phyloP scores from a whole-genome alignment of 2,113 vertebrate genomes.

The Mirounga angustirostris region DNA sequence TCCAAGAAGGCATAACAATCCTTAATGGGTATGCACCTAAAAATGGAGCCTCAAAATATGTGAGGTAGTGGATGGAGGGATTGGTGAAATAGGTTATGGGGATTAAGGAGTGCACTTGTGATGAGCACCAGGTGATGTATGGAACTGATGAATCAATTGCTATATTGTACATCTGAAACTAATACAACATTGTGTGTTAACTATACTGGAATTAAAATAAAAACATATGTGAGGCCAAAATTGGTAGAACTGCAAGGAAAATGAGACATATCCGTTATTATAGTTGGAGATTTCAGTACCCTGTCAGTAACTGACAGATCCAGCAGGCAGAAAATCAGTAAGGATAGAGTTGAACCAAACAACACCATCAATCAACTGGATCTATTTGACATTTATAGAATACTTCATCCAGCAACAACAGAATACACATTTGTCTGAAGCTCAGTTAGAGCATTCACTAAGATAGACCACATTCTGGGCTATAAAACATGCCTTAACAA shows the following conservation, averaged over 20 bases:
- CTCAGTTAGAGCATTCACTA: background rate
- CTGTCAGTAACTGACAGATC: background rate
- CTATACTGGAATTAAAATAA: background rate
- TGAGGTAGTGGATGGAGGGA: background rate
- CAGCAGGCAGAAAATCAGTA: background rate
- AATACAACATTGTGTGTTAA: background rate
- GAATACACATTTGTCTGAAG: background rate
- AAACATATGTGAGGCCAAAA: background rate
- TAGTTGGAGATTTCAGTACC: background rate
- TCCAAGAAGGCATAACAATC: background rate
- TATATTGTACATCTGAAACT: background rate
- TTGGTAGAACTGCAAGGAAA: background rate
- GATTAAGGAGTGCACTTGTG: background rate
- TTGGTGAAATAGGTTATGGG: background rate
- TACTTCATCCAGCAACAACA: background rate
- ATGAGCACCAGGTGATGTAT: background rate
- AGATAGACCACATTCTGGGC: background rate
- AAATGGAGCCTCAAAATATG: background rate
- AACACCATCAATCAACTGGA: background rate
- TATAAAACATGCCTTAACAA: background rate
- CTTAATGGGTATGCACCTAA: background rate
- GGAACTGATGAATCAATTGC: background rate
- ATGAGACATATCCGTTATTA: background rate
- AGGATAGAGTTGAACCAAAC: background rate
- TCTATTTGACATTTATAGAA: background rate